Evolutionary conservation across 2,113 vertebrate genomes (phyloP), one percentile per base, ranked within the genome.

Genomic region (Bostrychus sinensis): DNA sequence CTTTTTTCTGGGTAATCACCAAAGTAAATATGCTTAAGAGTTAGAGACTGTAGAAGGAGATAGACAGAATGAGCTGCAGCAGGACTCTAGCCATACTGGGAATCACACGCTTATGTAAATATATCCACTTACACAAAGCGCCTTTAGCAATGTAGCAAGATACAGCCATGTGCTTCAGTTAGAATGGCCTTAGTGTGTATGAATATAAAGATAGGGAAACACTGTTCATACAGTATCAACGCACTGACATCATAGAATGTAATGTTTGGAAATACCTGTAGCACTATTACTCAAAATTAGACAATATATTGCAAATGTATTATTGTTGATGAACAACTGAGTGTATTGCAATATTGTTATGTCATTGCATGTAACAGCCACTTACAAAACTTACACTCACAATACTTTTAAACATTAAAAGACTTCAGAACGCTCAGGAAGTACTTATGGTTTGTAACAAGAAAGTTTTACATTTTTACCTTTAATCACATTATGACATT

Each of bases 21-120:
- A 30, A 25, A 51, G 48, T 28, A 51, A 51, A 51, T 51, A 51
- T 30, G 48, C 7, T 30, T n/a, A 51, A n/a, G 48, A n/a, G 6
- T 51, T 51, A 48, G 11, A 28, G 23, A 51, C 6, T 28, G 23
- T 28, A 7, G 46, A 45, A 3, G n/a, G 43, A 46, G 43, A 23
- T 46, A 19, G 20, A n/a, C 48, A 51, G 16, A 51, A 28, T 10
- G 25, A 51, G 25, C 48, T 17, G 25, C 48, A 30, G 43, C 25
- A n/a, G 48, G 48, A 51, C 48, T 16, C 48, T 28, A 23, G 46
- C 5, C 46, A 13, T 8, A 51, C 25, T 23, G 43, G 25, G 48
- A 28, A 3, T 28, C 23, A 3, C 16, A 28, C 23, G 48, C 14
- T 30, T 30, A n/a, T n/a, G 16, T 51, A 13, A 51, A 51, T 51